A percentile compares a stretch with the other conserved stretches of the same genome.
These are phyloP conservation scores for Plodia interpunctella DNA, from an alignment of 1,140 invertebrate genomes.

Conservation along the genomic window DNA sequence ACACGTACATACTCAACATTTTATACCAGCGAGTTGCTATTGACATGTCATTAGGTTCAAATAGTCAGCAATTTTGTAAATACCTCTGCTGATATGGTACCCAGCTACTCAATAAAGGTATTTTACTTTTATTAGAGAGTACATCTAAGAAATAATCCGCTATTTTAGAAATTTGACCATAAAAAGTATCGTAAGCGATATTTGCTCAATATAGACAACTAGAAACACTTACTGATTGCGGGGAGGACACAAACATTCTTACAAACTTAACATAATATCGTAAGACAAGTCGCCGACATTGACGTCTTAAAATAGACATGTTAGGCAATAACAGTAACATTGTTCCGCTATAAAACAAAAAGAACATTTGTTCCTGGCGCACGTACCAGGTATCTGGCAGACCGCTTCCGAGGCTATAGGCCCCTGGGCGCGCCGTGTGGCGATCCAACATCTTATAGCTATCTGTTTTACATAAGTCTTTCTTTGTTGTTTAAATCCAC, in stretches of 20 bases:
- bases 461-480: constrained; percentile 44
- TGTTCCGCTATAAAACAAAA: constrained; percentile 5
- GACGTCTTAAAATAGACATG: not conserved
- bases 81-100: too few species aligned
- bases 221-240: too few species aligned
- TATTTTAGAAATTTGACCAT: too few species aligned
- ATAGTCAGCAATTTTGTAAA: too few species aligned
- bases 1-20: not conserved
- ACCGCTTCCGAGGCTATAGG: not conserved
- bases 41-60: too few species aligned
- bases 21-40: not conserved
- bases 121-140: too few species aligned
- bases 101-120: too few species aligned
- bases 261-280: too few species aligned
- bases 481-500: constrained; percentile 22
- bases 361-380: not conserved
- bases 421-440: constrained; percentile 1
- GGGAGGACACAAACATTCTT: too few species aligned
- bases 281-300: not conserved
- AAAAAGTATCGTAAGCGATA: too few species aligned
- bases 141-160: too few species aligned
- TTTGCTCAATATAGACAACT: too few species aligned
- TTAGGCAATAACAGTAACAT: not conserved
- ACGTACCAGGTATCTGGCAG: not conserved
- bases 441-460: constrained; percentile 19